phyloP scores from a whole-genome alignment of 35 echinoderm and acorn worm species.

The Apostichopus parvimensis region DNA sequence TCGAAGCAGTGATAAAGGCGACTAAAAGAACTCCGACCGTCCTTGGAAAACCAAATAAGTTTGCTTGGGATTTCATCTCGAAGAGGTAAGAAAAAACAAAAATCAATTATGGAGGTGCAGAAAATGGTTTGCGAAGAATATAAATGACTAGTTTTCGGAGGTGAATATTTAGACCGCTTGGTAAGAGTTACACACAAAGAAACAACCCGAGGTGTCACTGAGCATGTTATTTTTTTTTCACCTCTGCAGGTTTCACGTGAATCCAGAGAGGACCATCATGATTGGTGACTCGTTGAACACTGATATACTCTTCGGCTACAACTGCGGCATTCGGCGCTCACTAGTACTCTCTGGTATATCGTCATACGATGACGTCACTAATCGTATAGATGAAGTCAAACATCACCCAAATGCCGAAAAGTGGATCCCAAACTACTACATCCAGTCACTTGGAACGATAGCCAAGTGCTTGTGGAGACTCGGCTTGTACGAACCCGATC shows the following conservation, averaged over 20 bases:
- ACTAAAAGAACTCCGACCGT: slow-evolving; percentile 64
- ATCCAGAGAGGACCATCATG: slow-evolving; percentile 80
- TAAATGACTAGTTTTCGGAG: too few species aligned
- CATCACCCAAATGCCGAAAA: slow-evolving; percentile 43
- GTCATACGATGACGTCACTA: slow-evolving; percentile 64
- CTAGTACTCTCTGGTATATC: slow-evolving; percentile 77
- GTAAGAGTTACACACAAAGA: background rate
- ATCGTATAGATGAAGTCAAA: slow-evolving; percentile 51
- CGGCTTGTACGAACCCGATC: background rate
- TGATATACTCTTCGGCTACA: slow-evolving; percentile 85
- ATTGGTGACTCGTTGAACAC: slow-evolving; percentile 84
- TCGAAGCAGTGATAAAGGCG: slow-evolving; percentile 72
- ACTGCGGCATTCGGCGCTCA: slow-evolving; percentile 73
- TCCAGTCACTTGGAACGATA: background rate
- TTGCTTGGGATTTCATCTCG: slow-evolving; percentile 76
- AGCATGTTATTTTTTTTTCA: background rate
- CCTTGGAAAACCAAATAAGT: slow-evolving; percentile 83
- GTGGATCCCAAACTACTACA: slow-evolving; percentile 56
- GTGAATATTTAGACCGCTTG: background rate
- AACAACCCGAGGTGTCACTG: background rate
- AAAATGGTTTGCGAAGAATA: too few species aligned
- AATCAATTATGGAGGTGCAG: too few species aligned
- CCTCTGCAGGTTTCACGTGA: slow-evolving; percentile 50
- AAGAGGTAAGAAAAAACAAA: slow-evolving; percentile 47
- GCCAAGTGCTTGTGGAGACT: background rate